These are phyloP conservation scores for Zootoca vivipara DNA, from an alignment of 2,113 vertebrate genomes.

Conservation along the genomic window DNA sequence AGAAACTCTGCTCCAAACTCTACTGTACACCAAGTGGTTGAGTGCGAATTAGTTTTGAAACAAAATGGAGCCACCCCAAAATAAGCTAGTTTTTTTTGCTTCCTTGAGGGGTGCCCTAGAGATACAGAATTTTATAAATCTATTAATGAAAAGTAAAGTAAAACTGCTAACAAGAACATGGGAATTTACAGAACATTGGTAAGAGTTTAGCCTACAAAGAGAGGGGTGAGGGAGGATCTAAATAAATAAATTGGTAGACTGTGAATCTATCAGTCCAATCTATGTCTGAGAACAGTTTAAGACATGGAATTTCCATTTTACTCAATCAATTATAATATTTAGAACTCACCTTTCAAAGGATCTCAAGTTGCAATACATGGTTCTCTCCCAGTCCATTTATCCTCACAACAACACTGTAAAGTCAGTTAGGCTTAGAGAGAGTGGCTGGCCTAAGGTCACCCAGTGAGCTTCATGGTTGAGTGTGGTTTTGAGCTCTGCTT, in stretches of 20 bases:
- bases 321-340: not conserved
- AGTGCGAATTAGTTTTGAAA: not conserved
- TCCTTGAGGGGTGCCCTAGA: not conserved
- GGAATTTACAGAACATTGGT: not conserved
- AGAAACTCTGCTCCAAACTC: not conserved
- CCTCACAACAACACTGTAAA: not conserved
- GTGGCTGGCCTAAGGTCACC: not conserved
- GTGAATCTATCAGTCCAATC: not conserved
- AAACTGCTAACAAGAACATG: not conserved
- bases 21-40: not conserved
- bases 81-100: not conserved
- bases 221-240: not conserved
- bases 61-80: not conserved
- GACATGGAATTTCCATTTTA: not conserved
- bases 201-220: not conserved
- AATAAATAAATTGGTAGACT: not conserved
- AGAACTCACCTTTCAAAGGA: not conserved
- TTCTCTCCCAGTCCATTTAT: not conserved
- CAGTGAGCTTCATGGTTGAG: not conserved
- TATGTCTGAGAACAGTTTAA: not conserved
- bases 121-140: not conserved
- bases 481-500: not conserved
- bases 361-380: too few species aligned
- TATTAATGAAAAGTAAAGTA: not conserved
- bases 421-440: not conserved